Evolutionary conservation across 2,113 vertebrate genomes (phyloP).

Genomic region (Bufo gargarizans): DNA sequence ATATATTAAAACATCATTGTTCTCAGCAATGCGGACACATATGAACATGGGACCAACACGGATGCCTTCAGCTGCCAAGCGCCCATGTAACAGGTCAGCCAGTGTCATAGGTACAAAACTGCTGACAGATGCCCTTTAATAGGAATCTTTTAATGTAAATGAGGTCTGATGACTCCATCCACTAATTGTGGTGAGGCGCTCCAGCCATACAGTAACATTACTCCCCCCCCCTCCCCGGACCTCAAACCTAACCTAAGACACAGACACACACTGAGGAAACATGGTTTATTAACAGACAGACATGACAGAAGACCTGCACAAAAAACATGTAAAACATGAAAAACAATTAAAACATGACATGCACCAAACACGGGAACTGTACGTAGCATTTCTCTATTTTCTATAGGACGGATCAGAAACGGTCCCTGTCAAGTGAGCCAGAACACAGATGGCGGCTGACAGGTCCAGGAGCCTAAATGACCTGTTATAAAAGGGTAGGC

Average conservation of each 20-base stretch:
- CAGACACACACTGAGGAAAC: conserved; percentile 24
- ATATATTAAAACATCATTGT: too few species aligned
- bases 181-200: too few species aligned
- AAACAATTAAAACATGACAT: not conserved
- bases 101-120: too few species aligned
- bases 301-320: not conserved
- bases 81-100: too few species aligned
- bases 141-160: too few species aligned
- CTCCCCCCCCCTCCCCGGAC: not conserved
- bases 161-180: too few species aligned
- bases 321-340: not conserved
- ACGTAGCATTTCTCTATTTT: not conserved
- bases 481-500: not conserved
- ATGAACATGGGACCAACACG: too few species aligned
- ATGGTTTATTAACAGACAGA: conserved; percentile 25
- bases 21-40: too few species aligned
- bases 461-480: not conserved
- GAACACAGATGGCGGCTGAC: not conserved
- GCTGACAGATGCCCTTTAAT: too few species aligned
- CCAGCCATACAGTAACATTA: too few species aligned
- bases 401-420: not conserved
- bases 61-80: too few species aligned
- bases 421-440: not conserved
- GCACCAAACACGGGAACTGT: not conserved
- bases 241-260: not conserved